Evolutionary conservation across 2,888 invertebrate species (phyloP).

Genomic region (Entomobrya proxima): DNA sequence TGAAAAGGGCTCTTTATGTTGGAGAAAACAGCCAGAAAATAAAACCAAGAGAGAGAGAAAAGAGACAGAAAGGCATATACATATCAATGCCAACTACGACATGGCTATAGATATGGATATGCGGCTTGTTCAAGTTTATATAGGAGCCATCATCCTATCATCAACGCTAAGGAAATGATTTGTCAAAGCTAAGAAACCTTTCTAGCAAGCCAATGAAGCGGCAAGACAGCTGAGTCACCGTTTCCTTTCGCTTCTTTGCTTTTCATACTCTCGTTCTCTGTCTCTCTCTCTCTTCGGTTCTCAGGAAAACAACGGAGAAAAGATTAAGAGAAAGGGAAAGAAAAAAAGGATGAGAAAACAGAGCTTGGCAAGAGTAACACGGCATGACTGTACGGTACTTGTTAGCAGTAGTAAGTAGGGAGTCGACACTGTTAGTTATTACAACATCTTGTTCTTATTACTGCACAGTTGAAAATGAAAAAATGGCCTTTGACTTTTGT

Average conservation of each 20-base stretch:
- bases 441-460: conserved; percentile 50
- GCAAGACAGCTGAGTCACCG: conserved; percentile 72
- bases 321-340: conserved; percentile 50
- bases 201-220: conserved; percentile 69
- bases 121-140: not conserved
- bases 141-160: conserved; percentile 62
- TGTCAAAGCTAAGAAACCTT: conserved; percentile 74
- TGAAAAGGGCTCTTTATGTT: conserved; percentile 40
- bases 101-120: not conserved
- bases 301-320: conserved; percentile 55
- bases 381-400: conserved; percentile 42
- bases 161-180: conserved; percentile 73
- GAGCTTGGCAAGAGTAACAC: conserved; percentile 65
- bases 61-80: too few relatives aligned
- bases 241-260: conserved; percentile 62
- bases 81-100: not conserved
- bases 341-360: conserved; percentile 50
- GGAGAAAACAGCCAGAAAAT: conserved; percentile 10
- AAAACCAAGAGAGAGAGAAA: conserved; percentile 13
- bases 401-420: too few relatives aligned
- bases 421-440: conserved; percentile 46
- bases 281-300: conserved; percentile 2
- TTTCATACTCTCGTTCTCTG: conserved; percentile 4
- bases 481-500: not conserved
- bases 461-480: not conserved